A percentile compares a stretch with the other conserved stretches of the same genome.
phyloP scores from a whole-genome alignment of 2,113 vertebrate species.

The Microcebus murinus region DNA sequence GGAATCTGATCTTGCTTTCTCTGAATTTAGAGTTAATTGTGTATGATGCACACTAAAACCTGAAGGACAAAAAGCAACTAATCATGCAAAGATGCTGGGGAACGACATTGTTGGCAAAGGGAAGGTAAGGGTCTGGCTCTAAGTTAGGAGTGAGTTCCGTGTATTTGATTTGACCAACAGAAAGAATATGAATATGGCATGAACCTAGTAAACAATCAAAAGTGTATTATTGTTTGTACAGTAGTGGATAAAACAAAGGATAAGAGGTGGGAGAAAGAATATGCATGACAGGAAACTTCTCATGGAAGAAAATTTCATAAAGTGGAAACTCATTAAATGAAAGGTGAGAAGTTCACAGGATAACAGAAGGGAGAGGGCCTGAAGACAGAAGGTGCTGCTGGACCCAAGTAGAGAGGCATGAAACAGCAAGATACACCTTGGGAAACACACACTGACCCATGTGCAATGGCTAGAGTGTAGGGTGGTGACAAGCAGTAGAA shows the following conservation, averaged over 20 bases:
- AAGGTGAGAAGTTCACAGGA: background rate
- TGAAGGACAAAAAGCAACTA: background rate
- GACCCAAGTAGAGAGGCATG: background rate
- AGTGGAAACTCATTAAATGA: background rate
- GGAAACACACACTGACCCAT: background rate
- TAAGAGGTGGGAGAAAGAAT: background rate
- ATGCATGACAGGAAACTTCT: background rate
- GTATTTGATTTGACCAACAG: background rate
- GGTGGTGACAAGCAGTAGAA: background rate
- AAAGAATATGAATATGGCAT: background rate
- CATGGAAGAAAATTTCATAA: background rate
- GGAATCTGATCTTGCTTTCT: background rate
- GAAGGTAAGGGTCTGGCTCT: rapidly evolving
- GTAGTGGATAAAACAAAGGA: background rate
- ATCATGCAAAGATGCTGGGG: background rate
- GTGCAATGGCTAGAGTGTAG: too few species aligned
- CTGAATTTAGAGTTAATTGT: background rate
- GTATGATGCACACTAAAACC: background rate
- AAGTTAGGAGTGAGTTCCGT: background rate
- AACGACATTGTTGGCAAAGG: background rate
- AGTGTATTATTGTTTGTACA: background rate
- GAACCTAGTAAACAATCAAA: background rate
- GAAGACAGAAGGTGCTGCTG: background rate
- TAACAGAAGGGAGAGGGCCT: background rate
- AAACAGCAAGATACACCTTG: background rate